Evolutionary conservation across 2,888 invertebrate species (phyloP), one percentile per base, ranked within the genome.

Genomic region (Dascillus cervinus): DNA sequence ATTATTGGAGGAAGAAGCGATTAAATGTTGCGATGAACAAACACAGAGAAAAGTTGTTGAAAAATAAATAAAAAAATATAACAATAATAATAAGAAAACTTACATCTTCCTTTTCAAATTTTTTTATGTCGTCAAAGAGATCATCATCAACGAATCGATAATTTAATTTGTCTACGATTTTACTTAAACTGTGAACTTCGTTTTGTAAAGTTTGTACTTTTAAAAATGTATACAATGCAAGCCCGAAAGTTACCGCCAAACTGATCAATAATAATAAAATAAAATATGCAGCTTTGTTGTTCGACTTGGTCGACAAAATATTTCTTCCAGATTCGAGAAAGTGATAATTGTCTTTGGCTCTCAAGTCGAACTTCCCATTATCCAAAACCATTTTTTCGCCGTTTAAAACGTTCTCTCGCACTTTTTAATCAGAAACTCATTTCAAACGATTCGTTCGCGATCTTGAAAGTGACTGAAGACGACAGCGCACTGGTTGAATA

Each of bases 91-190:
- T 17, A 6, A 6, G 9, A 11, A 22, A 11, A 34, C 38, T 38
- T 31, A 38, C 38, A n/a, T 31, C 65, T 53, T 56, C 57, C 35
- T 60, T 55, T 46, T 63, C 56, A 29, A 62, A 59, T 30, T 62
- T 59, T 14, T 43, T 52, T n/a, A 60, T 35, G 12, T 64, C 62
- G 21, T 65, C 61, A 37, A 64, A 46, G 43, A 62, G 57, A 32
- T 57, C 45, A 2, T 64, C 44, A 34, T 61, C 62, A 46, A 65
- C 37, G 22, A 34, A 31, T 11, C 58, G 55, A 32, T 54, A 49
- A 27, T 58, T 57, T 45, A 65, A 53, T 26, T 39, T 54, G 8
- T 53, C 56, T 24, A 65, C 47, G 17, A 59, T 48, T 13, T 45
- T 46, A 15, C 52, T 51, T 25, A 66, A 41, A 6, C 41, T 37